These are phyloP conservation scores for Himalopsyche japonica DNA, from an alignment of 2,888 invertebrate genomes.

Conservation along the genomic window DNA sequence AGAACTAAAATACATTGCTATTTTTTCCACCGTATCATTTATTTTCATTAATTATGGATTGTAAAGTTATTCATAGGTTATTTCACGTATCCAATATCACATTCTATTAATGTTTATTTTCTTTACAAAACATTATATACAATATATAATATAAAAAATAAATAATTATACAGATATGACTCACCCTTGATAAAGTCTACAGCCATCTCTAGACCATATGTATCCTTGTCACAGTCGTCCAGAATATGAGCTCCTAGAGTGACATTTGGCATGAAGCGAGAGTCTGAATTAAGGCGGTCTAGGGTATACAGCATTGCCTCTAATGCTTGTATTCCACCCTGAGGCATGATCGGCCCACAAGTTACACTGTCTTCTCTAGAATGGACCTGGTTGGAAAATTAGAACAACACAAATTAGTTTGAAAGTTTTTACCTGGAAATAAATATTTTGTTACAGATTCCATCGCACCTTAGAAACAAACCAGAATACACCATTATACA, in stretches of 20 bases:
- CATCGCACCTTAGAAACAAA: no score
- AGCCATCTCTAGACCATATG: constrained; percentile 93
- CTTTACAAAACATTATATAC: no score
- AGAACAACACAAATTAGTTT: not conserved
- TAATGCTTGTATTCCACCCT: constrained; percentile 85
- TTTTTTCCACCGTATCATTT: no score
- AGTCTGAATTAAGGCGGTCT: constrained; percentile 69
- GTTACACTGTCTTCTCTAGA: constrained; percentile 85
- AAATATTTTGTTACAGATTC: no score
- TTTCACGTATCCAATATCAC: no score
- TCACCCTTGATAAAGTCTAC: constrained; percentile 96
- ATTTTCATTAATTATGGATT: no score
- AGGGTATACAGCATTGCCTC: constrained; percentile 92
- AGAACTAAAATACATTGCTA: no score
- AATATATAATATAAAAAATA: no score
- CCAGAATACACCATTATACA: no score
- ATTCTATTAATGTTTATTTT: no score
- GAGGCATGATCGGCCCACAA: constrained; percentile 93
- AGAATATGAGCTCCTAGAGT: constrained; percentile 82
- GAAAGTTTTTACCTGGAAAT: no score
- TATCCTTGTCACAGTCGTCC: constrained; percentile 95
- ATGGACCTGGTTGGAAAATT: constrained; percentile 61
- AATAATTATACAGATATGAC: constrained; percentile 44
- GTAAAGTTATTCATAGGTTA: no score
- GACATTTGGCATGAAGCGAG: constrained; percentile 66